phyloP scores from a whole-genome alignment of 2,888 invertebrate genomes.

The Campaea margaritaria region DNA sequence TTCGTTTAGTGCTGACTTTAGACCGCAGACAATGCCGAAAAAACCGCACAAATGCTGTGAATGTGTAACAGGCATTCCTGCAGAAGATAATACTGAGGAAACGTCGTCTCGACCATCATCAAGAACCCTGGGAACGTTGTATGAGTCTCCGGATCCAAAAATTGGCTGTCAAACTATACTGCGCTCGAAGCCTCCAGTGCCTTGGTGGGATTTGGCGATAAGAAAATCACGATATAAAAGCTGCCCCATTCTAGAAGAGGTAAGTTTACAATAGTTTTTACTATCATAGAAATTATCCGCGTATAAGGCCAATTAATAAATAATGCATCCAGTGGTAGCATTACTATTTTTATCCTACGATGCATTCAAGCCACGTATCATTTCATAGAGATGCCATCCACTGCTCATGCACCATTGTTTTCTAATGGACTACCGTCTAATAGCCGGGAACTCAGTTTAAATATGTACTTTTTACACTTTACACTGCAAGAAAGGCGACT shows the following conservation, averaged over 20 bases:
- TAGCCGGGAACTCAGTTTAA: constrained; percentile 12
- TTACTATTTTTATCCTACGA: constrained; percentile 20
- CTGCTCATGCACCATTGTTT: constrained; percentile 33
- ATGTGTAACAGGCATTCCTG: constrained; percentile 78
- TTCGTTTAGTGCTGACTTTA: constrained; percentile 79
- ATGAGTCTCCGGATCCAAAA: constrained; percentile 87
- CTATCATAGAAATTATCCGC: constrained; percentile 16
- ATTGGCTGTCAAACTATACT: constrained; percentile 88
- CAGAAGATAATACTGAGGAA: constrained; percentile 65
- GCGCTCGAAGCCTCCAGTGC: constrained; percentile 89
- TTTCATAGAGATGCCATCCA: constrained; percentile 24
- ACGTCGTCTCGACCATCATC: constrained; percentile 64
- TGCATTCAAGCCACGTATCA: constrained; percentile 27
- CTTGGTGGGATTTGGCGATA: constrained; percentile 96
- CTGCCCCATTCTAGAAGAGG: constrained; percentile 91
- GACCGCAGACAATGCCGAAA: constrained; percentile 62
- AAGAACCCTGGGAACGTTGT: constrained; percentile 79
- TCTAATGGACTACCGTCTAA: constrained; percentile 18
- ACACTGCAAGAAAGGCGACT: constrained; percentile 12
- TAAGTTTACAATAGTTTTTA: constrained; percentile 53
- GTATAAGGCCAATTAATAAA: constrained; percentile 26
- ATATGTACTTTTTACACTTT: constrained; percentile 22
- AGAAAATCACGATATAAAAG: constrained; percentile 92
- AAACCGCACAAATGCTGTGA: constrained; percentile 82
- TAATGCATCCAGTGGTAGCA: constrained; percentile 29